Evolutionary conservation across 2,797 vertebrate genomes (phyloP).

Genomic region (Hypotaenidia philippensis): DNA sequence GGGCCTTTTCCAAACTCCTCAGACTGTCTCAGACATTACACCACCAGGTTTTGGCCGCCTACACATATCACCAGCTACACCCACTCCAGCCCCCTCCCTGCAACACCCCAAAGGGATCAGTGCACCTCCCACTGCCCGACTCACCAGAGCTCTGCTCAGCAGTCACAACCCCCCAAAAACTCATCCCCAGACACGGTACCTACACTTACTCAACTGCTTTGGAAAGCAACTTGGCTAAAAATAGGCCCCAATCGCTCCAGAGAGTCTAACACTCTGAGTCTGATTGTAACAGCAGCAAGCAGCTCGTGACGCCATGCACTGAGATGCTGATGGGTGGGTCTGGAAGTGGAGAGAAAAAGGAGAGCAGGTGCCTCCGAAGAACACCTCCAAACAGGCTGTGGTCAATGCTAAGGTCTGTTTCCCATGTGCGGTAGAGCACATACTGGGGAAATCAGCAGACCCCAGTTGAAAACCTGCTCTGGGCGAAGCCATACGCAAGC

Average conservation of each 20-base stretch:
- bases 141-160: not conserved
- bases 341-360: not conserved
- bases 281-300: not conserved
- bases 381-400: not conserved
- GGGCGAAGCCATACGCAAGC: not conserved
- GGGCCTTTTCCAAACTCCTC: conserved; percentile 52
- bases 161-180: not conserved
- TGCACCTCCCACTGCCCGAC: not conserved
- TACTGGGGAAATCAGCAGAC: not conserved
- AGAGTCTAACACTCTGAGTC: not conserved
- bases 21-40: conserved; percentile 54
- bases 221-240: conserved; percentile 24
- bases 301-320: not conserved
- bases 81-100: conserved; percentile 17
- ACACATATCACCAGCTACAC: conserved; percentile 9
- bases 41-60: conserved; percentile 63
- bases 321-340: not conserved
- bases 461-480: not conserved
- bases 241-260: not conserved
- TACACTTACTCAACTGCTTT: not conserved
- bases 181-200: not conserved
- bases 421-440: not conserved
- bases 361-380: not conserved
- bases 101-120: not conserved
- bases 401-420: not conserved